Conservation (phyloP, 2,797 vertebrate genomes). For the Nyctibius grandis region DNA sequence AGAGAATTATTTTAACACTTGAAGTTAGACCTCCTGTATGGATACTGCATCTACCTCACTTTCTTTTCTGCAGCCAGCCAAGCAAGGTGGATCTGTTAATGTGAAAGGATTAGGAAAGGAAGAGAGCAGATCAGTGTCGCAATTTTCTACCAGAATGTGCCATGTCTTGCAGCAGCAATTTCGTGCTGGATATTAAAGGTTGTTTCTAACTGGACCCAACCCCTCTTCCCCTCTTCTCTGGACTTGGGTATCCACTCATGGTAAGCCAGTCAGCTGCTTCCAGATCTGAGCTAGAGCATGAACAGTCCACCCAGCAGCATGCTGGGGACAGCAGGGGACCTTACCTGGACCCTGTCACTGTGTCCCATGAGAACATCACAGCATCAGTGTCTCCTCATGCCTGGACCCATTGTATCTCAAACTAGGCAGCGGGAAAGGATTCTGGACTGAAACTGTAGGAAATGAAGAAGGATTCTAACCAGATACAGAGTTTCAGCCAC, state of each 20-base stretch:
- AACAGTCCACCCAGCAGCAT: background rate
- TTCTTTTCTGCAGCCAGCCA: background rate
- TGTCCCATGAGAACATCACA: background rate
- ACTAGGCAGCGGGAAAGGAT: background rate
- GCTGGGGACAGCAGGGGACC: background rate
- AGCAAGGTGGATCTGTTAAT: background rate
- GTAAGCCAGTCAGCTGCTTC: background rate
- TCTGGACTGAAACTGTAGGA: background rate
- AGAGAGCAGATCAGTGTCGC: background rate
- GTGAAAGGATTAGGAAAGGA: background rate
- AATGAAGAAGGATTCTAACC: background rate
- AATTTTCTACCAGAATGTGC: background rate
- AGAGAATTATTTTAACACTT: background rate
- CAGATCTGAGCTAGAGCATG: background rate
- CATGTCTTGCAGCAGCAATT: background rate
- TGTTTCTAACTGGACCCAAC: background rate
- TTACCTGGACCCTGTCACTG: background rate
- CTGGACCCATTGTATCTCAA: background rate
- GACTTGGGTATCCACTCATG: background rate
- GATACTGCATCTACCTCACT: background rate
- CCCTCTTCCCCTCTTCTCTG: background rate
- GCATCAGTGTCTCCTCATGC: background rate
- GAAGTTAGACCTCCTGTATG: background rate
- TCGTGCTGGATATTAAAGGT: background rate
- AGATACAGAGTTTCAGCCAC: background rate